Percentiles rank a stretch among this genome's conserved stretches.
Evolutionary conservation across 2,888 invertebrate genomes (phyloP).

Genomic region (Strigamia transsilvanica): DNA sequence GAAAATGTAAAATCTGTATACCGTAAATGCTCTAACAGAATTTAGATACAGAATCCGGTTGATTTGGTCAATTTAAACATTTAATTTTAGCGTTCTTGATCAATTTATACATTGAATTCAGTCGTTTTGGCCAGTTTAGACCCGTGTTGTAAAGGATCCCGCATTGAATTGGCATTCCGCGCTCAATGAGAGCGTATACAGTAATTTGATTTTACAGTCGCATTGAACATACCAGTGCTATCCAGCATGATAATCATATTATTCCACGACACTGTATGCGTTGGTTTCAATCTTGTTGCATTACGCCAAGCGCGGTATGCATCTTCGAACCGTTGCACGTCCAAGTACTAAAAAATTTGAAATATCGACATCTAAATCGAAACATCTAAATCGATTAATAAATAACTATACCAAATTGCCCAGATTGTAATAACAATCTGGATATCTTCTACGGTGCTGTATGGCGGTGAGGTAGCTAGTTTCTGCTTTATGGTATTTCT

Average conservation of each 20-base stretch:
- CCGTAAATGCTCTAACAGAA: too few species aligned
- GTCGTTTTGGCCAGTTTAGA: too few species aligned
- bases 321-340: conserved; percentile 74
- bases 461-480: conserved; percentile 82
- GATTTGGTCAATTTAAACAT: too few species aligned
- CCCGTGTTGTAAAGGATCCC: too few species aligned
- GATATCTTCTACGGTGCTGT: conserved; percentile 78
- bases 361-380: not conserved
- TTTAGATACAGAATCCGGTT: too few species aligned
- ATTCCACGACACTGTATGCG: conserved; percentile 88
- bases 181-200: too few species aligned
- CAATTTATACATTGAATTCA: too few species aligned
- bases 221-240: conserved; percentile 69
- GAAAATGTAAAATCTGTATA: too few species aligned
- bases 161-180: too few species aligned
- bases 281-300: conserved; percentile 79
- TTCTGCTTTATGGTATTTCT: conserved; percentile 77
- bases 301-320: conserved; percentile 84
- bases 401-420: conserved; percentile 80
- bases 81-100: too few species aligned
- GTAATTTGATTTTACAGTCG: not conserved
- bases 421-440: conserved; percentile 93
- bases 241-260: conserved; percentile 87
- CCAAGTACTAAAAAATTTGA: conserved; percentile 73
- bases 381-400: not conserved